phyloP scores from a whole-genome alignment of 1,140 invertebrate genomes.

The Colletes latitarsis region DNA sequence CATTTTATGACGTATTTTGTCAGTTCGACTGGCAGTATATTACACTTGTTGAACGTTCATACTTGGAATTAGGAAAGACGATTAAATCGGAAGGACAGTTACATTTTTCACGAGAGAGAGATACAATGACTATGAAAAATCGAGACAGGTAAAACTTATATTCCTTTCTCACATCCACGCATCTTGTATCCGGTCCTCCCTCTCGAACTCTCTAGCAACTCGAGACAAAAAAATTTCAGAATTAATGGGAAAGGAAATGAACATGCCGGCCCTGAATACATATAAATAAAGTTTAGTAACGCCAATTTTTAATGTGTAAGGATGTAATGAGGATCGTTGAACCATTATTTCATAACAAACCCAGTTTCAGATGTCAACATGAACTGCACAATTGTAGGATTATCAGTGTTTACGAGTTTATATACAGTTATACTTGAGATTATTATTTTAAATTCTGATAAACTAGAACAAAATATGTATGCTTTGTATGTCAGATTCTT shows the following conservation, averaged over 20 bases:
- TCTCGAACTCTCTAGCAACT: slow-evolving; percentile 69
- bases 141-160: slow-evolving; percentile 17
- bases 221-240: slow-evolving; percentile 58
- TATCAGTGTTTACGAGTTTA: slow-evolving; percentile 64
- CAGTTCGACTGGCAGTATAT: slow-evolving; percentile 8
- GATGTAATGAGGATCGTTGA: slow-evolving; percentile 71
- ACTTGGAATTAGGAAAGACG: slow-evolving; percentile 34
- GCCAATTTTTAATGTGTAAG: slow-evolving; percentile 71
- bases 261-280: slow-evolving; percentile 71
- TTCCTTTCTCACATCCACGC: slow-evolving; percentile 67
- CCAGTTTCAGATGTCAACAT: slow-evolving; percentile 36
- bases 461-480: slow-evolving; percentile 38
- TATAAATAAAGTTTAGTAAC: slow-evolving; percentile 72
- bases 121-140: slow-evolving; percentile 38
- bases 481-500: slow-evolving; percentile 41
- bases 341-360: slow-evolving; percentile 39
- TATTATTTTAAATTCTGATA: slow-evolving; percentile 43
- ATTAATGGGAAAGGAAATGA: slow-evolving; percentile 64
- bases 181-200: slow-evolving; percentile 75
- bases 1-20: slow-evolving; percentile 9
- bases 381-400: slow-evolving; percentile 55
- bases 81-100: slow-evolving; percentile 48
- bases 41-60: slow-evolving; percentile 28
- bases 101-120: slow-evolving; percentile 43
- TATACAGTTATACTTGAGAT: slow-evolving; percentile 63